Evolutionary conservation across 2,113 vertebrate genomes (phyloP).

Genomic region (Thryonomys swinderianus): DNA sequence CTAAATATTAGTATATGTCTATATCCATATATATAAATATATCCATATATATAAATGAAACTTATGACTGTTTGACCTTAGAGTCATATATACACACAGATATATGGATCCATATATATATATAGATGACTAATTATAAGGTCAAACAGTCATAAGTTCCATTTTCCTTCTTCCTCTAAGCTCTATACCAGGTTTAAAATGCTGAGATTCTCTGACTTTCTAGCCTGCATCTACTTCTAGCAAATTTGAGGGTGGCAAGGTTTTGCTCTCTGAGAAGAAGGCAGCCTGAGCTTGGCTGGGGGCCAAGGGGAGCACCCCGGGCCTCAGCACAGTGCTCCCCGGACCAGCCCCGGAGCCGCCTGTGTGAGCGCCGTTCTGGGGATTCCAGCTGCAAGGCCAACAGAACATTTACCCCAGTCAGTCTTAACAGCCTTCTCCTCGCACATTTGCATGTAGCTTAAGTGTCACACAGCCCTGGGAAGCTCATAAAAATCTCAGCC

Average conservation of each 20-base stretch:
- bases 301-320: neutral
- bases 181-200: neutral
- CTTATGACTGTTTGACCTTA: too few relatives aligned
- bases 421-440: conserved; percentile 67
- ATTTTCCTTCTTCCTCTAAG: neutral
- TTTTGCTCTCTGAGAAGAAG: neutral
- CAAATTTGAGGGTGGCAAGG: neutral
- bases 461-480: conserved; percentile 63
- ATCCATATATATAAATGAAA: too few relatives aligned
- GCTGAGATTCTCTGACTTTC: neutral
- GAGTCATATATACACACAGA: too few relatives aligned
- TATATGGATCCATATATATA: too few relatives aligned
- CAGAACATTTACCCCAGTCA: conserved; percentile 66
- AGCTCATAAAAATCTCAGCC: conserved; percentile 79
- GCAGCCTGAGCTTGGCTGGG: neutral
- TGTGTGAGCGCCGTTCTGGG: neutral
- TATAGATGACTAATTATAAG: too few relatives aligned
- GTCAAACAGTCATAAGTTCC: too few relatives aligned
- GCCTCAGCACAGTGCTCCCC: rapidly evolving
- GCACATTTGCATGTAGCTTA: conserved; percentile 72
- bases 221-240: neutral
- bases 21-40: too few relatives aligned
- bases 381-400: conserved; percentile 55
- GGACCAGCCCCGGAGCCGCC: neutral
- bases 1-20: too few relatives aligned